phyloP scores from a whole-genome alignment of 2,113 vertebrate species.

The Ailuropoda melanoleuca region DNA sequence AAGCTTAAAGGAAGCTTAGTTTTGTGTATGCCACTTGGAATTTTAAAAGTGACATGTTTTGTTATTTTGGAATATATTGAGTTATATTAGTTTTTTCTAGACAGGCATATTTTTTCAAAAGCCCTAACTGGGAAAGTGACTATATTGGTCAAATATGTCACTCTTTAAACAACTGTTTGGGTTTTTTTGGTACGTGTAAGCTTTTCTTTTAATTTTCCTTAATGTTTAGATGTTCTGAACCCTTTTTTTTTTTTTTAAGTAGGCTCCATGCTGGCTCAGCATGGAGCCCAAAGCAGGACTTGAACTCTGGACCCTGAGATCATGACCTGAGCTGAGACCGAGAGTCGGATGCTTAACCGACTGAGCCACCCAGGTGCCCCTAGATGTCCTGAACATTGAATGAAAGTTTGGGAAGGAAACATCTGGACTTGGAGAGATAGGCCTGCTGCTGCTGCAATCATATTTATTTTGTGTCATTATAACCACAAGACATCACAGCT shows the following conservation, averaged over 20 bases:
- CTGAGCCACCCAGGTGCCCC: no score
- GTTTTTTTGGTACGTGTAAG: background rate
- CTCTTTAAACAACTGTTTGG: background rate
- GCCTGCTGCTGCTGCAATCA: background rate
- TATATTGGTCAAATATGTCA: background rate
- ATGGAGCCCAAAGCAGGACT: background rate
- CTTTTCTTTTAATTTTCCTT: slow-evolving; percentile 11
- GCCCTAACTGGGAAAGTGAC: background rate
- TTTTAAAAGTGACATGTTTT: background rate
- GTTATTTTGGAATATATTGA: background rate
- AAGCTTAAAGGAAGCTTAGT: background rate
- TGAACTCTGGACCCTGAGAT: background rate
- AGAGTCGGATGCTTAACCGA: background rate
- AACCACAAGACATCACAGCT: background rate
- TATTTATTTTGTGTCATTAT: background rate
- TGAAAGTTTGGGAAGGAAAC: slow-evolving; percentile 17
- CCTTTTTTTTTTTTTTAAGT: background rate
- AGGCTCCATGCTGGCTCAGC: background rate
- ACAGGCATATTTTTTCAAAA: background rate
- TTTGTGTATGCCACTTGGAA: background rate
- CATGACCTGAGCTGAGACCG: background rate
- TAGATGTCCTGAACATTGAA: background rate
- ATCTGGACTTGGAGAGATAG: background rate
- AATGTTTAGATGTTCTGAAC: background rate
- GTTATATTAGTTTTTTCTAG: background rate